These are phyloP conservation scores for Pelecanus crispus DNA, from an alignment of 2,113 vertebrate genomes.

Conservation along the genomic window DNA sequence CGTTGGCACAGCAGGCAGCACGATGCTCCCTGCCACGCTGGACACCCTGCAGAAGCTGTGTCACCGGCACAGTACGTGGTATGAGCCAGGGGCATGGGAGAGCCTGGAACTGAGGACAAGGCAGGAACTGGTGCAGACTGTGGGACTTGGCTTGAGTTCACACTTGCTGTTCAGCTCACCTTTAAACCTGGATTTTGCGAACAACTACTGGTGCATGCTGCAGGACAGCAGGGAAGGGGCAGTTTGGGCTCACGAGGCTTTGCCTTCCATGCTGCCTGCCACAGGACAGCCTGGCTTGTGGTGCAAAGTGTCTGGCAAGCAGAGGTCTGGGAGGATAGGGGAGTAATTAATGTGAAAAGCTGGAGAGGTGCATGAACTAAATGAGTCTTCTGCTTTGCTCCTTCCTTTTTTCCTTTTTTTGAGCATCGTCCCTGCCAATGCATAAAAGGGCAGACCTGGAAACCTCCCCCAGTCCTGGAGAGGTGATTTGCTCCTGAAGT, in stretches of 20 bases:
- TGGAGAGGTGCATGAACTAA: neutral
- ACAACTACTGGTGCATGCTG: rapidly evolving
- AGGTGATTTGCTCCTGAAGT: neutral
- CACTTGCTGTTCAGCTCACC: neutral
- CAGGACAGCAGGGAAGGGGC: neutral
- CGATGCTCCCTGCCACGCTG: rapidly evolving
- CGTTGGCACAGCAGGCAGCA: rapidly evolving
- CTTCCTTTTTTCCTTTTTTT: neutral
- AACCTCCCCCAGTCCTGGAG: neutral
- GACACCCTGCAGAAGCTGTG: neutral
- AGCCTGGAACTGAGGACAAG: neutral
- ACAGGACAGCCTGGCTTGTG: neutral
- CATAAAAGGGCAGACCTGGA: neutral
- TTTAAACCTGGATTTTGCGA: neutral
- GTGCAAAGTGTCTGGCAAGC: neutral
- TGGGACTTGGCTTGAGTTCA: neutral
- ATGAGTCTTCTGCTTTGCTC: neutral
- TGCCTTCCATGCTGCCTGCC: neutral
- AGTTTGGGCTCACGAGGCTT: neutral
- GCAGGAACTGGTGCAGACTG: rapidly evolving
- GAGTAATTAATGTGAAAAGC: neutral
- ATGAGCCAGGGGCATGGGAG: neutral
- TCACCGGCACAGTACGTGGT: rapidly evolving
- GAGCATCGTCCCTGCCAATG: neutral
- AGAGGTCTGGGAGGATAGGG: neutral